Evolutionary conservation across 2,797 vertebrate species (phyloP).

Genomic region (Tangara arthus): DNA sequence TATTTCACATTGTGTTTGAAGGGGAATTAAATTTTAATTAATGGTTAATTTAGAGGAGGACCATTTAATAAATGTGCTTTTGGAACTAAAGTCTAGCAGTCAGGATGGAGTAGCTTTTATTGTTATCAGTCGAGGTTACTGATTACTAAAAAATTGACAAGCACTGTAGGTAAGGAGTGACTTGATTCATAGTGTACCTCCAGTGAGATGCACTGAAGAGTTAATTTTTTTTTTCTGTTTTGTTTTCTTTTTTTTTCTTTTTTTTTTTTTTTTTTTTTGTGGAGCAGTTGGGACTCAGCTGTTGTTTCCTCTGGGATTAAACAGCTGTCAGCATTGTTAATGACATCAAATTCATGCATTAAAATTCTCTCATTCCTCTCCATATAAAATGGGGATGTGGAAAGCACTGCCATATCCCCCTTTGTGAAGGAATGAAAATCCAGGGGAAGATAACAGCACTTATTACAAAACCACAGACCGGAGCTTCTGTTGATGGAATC

Average conservation of each 20-base stretch:
- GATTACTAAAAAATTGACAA: slow-evolving; percentile 15
- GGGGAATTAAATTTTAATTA: slow-evolving; percentile 50
- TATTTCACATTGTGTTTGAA: slow-evolving; percentile 36
- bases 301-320: slow-evolving; percentile 86
- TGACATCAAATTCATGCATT: slow-evolving; percentile 84
- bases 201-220: slow-evolving; percentile 36
- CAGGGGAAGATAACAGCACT: slow-evolving; percentile 77
- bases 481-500: slow-evolving; percentile 78
- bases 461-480: slow-evolving; percentile 78
- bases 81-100: background rate
- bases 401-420: slow-evolving; percentile 78
- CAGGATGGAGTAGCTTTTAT: background rate
- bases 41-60: slow-evolving; percentile 15
- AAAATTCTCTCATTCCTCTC: slow-evolving; percentile 78
- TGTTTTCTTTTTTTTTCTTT: background rate
- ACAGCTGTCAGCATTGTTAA: slow-evolving; percentile 88
- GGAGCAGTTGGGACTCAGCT: slow-evolving; percentile 79
- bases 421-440: slow-evolving; percentile 81
- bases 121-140: background rate
- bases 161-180: background rate
- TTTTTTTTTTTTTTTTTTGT: background rate
- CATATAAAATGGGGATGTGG: slow-evolving; percentile 77
- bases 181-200: slow-evolving; percentile 11
- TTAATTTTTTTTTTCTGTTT: slow-evolving; percentile 33
- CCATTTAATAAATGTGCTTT: slow-evolving; percentile 37